Percentiles rank a stretch among this genome's conserved stretches.
Conservation (phyloP, 2,113 vertebrate species). For the Epinephelus lanceolatus region DNA sequence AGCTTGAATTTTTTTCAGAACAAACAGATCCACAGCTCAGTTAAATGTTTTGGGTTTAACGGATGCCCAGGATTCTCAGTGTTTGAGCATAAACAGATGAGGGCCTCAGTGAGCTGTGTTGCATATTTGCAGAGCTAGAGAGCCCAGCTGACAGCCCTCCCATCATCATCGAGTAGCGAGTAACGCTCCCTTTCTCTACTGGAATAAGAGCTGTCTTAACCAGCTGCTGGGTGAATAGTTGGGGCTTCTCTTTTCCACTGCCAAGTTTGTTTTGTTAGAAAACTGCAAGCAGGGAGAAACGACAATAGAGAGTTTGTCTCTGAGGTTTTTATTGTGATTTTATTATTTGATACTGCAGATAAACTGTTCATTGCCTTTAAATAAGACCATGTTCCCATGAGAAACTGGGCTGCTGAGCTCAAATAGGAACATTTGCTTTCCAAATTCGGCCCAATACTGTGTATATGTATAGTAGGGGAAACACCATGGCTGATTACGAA, state of each 20-base stretch:
- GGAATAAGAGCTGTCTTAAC: neutral
- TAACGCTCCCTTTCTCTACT: neutral
- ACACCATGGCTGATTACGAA: slow-evolving; percentile 14
- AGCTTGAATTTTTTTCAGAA: neutral
- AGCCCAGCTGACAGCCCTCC: slow-evolving; percentile 26
- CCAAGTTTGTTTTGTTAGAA: neutral
- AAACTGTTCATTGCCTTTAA: neutral
- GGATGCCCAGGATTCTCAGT: slow-evolving; percentile 8
- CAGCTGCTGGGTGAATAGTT: neutral
- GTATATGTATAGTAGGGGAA: slow-evolving; percentile 7
- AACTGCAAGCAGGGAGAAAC: neutral
- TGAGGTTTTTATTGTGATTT: neutral
- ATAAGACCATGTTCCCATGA: neutral
- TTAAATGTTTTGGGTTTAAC: slow-evolving; percentile 34
- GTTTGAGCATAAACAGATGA: slow-evolving; percentile 40
- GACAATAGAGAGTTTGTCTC: neutral
- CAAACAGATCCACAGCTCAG: slow-evolving; percentile 3
- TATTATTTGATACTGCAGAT: neutral
- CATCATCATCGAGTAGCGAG: neutral
- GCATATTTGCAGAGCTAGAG: slow-evolving; percentile 19
- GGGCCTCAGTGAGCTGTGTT: slow-evolving; percentile 47
- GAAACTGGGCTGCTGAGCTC: slow-evolving; percentile 6
- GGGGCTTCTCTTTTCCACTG: slow-evolving; percentile 5
- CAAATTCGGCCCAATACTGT: neutral
- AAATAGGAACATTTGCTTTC: slow-evolving; percentile 10